Base-by-base conservation (phyloP, 1,140 invertebrate species). In the Campodea augens region DNA sequence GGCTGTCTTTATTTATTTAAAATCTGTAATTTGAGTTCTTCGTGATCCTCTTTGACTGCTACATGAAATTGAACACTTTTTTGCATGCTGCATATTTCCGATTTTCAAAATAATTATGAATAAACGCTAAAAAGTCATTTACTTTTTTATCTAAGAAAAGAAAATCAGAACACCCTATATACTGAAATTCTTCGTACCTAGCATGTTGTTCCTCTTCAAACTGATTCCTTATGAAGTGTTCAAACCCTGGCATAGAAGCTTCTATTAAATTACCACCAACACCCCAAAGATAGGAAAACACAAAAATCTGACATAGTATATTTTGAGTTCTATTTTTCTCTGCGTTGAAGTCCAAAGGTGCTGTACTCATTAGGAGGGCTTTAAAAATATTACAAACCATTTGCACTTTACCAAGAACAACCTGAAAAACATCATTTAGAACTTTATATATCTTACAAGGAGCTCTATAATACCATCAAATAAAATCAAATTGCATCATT, bases 261-360 rank as follows among this genome's bases (percentile, higher is more conserved):
- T 88, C 81, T 1, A 70, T 60, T 2, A 86, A 66, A 60, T 88
- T 89, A 1, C 84, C 84, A 24, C 84, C 84, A 4, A 89, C 58
- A 1, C 74, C 67, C 87, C 87, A 91, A 1, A 86, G 57, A 54
- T 78, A 83, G 18, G 73, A 70, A 55, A 82, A 81, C 38, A 79
- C 67, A 58, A 85, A 86, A 2, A 71, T 71, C 51, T 81, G 76
- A 24, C 67, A 70, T 4, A 84, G 53, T 40, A 78, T 72, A n/a
- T 64, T 67, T 55, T 74, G 73, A 0, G 77, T 56, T 32, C 70
- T 62, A 4, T 61, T 53, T 43, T 68, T 70, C 41, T 76, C 70
- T 0, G 61, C 46, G 19, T 65, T 66, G 25, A 67, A 54, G 0
- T 57, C 49, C 12, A 57, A 58, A 4, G 60, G 61, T 22, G 52